phyloP scores from a whole-genome alignment of 2,797 vertebrate genomes.

The Hephaestus fuliginosus region DNA sequence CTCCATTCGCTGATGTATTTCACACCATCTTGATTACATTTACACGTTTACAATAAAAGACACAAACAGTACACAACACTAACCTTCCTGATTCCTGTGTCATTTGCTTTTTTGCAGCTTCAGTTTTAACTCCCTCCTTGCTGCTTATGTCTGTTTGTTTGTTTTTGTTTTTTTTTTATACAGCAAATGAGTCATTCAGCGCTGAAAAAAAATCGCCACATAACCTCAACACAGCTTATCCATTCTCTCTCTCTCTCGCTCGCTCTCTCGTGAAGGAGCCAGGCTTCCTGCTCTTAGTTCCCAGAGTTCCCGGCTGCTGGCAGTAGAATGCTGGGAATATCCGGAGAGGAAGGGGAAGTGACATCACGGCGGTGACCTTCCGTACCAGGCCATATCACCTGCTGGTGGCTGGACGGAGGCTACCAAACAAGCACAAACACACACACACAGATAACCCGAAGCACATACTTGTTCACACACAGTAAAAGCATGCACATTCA shows the following conservation, averaged over 20 bases:
- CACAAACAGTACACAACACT: neutral
- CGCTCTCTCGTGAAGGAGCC: constrained; percentile 70
- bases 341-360: constrained; percentile 89
- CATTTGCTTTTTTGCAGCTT: neutral
- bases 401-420: constrained; percentile 69
- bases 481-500: neutral
- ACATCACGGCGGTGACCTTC: constrained; percentile 87
- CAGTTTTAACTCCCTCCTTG: neutral
- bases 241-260: constrained; percentile 22
- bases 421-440: constrained; percentile 53
- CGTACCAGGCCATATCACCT: constrained; percentile 86
- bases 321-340: constrained; percentile 89
- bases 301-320: constrained; percentile 85
- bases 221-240: constrained; percentile 19
- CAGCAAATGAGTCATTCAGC: constrained; percentile 54
- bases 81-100: neutral
- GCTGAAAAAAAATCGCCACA: constrained; percentile 21
- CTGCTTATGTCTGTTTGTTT: constrained; percentile 15
- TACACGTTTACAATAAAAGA: constrained; percentile 1
- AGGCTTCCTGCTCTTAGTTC: constrained; percentile 86
- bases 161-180: constrained; percentile 1
- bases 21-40: neutral
- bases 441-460: neutral
- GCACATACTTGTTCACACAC: constrained; percentile 25
- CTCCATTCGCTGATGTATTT: constrained; percentile 16